Conservation (phyloP, 2,888 invertebrate species). For the Nephrotoma flavescens region DNA sequence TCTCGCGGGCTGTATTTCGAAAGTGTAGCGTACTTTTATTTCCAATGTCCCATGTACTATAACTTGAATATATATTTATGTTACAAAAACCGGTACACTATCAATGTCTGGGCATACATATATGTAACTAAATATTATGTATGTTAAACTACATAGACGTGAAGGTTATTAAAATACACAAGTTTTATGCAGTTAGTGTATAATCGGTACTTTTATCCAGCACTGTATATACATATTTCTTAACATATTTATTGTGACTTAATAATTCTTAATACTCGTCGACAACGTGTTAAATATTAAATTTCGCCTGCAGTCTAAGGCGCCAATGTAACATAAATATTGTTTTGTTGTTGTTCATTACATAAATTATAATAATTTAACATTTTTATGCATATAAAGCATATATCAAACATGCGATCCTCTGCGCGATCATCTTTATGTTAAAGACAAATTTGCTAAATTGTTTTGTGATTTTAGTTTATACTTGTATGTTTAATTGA, state of each 20-base stretch:
- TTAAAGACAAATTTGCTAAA: no score
- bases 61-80: neutral
- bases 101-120: neutral
- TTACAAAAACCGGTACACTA: neutral
- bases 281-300: neutral
- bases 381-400: neutral
- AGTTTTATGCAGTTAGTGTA: no score
- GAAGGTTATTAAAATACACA: neutral
- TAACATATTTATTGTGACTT: neutral
- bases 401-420: neutral
- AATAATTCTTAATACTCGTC: neutral
- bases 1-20: no score
- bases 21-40: no score
- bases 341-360: neutral
- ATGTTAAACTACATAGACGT: neutral
- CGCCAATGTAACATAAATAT: neutral
- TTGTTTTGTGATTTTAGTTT: neutral
- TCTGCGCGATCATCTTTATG: no score
- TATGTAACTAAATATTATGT: neutral
- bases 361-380: neutral
- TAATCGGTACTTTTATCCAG: neutral
- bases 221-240: neutral
- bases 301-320: neutral
- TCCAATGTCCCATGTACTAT: neutral
- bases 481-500: neutral